Evolutionary conservation across 30 jellyfish, hydroid and myxozoan species (phyloP), one percentile per base, ranked within the genome.

Genomic region (Turritopsis dohrnii): DNA sequence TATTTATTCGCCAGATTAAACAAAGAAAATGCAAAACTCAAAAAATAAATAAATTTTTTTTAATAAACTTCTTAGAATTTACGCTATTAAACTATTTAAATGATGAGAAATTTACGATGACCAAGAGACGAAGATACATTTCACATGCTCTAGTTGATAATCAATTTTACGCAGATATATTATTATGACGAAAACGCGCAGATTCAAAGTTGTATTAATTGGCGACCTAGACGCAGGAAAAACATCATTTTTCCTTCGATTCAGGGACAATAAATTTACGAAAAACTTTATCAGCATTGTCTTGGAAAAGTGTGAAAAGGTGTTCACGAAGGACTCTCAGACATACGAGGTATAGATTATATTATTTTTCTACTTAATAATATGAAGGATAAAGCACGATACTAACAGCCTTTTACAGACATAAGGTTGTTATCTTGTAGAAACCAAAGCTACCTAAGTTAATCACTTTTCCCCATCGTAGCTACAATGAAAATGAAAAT

Each of bases 171-270:
- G 13, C 60, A 41, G 60, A 41, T 3, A n/a, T n/a, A n/a, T n/a
- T n/a, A 41, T 13, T 41, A 41, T 69, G 77, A 69, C 16, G 8
- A 69, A 27, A 9, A 69, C 8, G 19, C 77, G 31, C 30, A 0
- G 9, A 27, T 69, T n/a, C 77, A 91, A 91, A 87, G 94, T 91
- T 25, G 96, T 91, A 13, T 87, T 91, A 21, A 83, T 84, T n/a
- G 97, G 97, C 13, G 94, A 91, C 26, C 60, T 91, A 21, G 94
- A 88, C 16, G 94, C 82, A 16, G 97, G 97, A 8, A 91, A 91
- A 66, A 82, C 97, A 41, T 86, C 97, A 19, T 85, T 91, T 66
- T 91, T 80, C 72, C 74, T 71, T 84, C 52, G 96, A 65, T 91
- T 72, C 75, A 83, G 89, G 87, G 97, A 91, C 66, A 83, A 77